Evolutionary conservation across 2,113 vertebrate genomes (phyloP).

Genomic region (Aegithalos caudatus): DNA sequence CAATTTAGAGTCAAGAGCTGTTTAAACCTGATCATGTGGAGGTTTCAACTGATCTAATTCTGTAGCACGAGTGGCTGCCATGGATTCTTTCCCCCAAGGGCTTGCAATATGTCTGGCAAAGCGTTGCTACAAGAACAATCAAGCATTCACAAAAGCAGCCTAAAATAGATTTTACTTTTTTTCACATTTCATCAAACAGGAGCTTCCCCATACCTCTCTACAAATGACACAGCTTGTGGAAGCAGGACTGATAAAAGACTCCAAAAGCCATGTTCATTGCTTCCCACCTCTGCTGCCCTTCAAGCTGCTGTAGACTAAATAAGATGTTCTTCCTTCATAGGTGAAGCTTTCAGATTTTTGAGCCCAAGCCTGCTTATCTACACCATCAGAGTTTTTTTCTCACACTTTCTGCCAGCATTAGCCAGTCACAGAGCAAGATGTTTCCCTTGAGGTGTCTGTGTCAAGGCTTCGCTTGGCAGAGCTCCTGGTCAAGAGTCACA

Average conservation of each 20-base stretch:
- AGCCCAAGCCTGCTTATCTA: not conserved
- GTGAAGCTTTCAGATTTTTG: not conserved
- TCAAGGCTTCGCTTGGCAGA: not conserved
- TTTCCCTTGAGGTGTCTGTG: not conserved
- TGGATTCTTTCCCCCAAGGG: not conserved
- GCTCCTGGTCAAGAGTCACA: fast-evolving
- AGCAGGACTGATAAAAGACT: not conserved
- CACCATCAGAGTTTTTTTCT: not conserved
- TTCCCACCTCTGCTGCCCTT: not conserved
- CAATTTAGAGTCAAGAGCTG: not conserved
- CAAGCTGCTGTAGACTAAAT: not conserved
- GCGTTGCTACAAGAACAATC: not conserved
- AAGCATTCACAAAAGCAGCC: not conserved
- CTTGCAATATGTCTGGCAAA: not conserved
- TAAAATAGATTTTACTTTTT: not conserved
- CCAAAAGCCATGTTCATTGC: not conserved
- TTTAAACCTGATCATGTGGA: not conserved
- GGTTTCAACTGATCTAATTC: not conserved
- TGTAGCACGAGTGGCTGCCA: not conserved
- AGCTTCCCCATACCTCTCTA: not conserved
- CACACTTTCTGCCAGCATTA: not conserved
- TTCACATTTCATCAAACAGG: not conserved
- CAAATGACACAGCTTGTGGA: not conserved
- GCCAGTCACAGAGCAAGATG: not conserved
- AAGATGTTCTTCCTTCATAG: not conserved